phyloP scores from a whole-genome alignment of 2,797 vertebrate species.

The Myotis planiceps region DNA sequence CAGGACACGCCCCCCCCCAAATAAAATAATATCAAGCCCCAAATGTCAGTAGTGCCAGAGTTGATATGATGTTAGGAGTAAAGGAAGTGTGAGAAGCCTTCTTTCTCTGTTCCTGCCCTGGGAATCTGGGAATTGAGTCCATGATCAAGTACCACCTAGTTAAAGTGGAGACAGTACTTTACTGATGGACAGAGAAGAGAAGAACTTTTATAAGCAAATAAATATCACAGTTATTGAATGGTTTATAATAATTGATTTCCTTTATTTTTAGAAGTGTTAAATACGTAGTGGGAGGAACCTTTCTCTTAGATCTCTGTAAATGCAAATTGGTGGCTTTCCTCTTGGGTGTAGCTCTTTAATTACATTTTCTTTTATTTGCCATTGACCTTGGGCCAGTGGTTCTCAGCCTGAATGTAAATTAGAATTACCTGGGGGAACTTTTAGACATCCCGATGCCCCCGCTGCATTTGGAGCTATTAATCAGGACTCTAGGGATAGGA shows the following conservation, averaged over 20 bases:
- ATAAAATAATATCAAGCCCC: neutral
- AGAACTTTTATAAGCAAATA: neutral
- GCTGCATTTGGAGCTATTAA: neutral
- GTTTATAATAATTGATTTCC: neutral
- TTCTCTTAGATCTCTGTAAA: neutral
- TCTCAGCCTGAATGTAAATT: neutral
- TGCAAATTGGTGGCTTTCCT: neutral
- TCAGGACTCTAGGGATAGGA: neutral
- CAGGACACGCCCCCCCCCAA: neutral
- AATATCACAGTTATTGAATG: neutral
- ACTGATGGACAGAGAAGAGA: neutral
- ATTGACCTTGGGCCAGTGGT: neutral
- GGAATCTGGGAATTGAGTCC: neutral
- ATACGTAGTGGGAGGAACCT: neutral
- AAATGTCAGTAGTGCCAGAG: neutral
- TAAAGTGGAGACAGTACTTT: neutral
- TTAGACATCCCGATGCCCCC: neutral
- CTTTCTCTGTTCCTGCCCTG: neutral
- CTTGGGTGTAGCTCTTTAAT: constrained; percentile 28
- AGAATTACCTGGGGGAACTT: neutral
- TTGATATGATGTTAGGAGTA: neutral
- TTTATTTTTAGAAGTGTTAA: neutral
- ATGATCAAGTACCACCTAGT: neutral
- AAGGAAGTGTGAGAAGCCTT: neutral
- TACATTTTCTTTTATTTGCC: constrained; percentile 39